A percentile compares a stretch with the other conserved stretches of the same genome.
Conservation (phyloP, 2,888 invertebrate species). For the Drosophila nigricruria region DNA sequence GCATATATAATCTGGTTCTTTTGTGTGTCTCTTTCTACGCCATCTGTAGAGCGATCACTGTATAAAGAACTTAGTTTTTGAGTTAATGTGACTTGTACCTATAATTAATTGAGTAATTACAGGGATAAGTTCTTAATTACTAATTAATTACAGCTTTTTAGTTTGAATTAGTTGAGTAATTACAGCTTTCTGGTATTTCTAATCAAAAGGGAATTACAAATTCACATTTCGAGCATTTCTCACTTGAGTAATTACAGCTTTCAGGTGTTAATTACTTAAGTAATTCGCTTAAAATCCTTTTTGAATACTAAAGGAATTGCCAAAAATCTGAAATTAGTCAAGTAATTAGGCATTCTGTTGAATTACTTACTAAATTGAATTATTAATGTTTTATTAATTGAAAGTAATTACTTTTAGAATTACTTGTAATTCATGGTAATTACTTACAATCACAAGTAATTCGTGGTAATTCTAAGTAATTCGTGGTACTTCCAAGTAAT, state of each 20-base stretch:
- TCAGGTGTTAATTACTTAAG: background rate
- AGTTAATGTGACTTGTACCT: background rate
- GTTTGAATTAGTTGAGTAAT: slow-evolving; percentile 15
- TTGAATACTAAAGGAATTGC: background rate
- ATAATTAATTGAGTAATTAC: slow-evolving; percentile 22
- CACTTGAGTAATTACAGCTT: slow-evolving; percentile 7
- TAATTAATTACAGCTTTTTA: background rate
- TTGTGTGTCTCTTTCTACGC: background rate
- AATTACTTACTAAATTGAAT: slow-evolving; percentile 1
- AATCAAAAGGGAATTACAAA: background rate
- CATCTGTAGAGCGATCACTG: slow-evolving; percentile 1
- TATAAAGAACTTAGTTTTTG: background rate
- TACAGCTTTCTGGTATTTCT: background rate
- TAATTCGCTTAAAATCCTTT: background rate
- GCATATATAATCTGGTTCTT: background rate
- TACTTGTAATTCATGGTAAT: background rate
- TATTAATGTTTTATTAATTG: too few relatives aligned
- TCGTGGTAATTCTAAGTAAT: background rate
- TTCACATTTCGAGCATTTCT: background rate
- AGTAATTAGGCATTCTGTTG: background rate
- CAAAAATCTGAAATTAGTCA: background rate
- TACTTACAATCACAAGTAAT: background rate
- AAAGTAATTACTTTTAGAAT: background rate
- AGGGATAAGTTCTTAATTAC: slow-evolving; percentile 11
- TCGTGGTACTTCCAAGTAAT: background rate